Conservation (phyloP, 2,797 vertebrate genomes). For the Scleropages formosus region DNA sequence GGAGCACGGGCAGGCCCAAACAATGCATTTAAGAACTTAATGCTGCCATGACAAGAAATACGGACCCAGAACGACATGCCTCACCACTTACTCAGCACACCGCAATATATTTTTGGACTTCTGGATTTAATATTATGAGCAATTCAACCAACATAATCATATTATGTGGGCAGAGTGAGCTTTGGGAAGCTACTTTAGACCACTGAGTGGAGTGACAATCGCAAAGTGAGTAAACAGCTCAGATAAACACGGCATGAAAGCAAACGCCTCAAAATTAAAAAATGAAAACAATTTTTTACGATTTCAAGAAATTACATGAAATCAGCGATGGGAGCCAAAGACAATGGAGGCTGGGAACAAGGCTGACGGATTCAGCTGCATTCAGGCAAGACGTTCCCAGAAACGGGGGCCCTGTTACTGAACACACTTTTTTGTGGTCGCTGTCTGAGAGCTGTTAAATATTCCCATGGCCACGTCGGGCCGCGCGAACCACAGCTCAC, state of each 20-base stretch:
- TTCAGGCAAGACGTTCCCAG: conserved; percentile 25
- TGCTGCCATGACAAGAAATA: background rate
- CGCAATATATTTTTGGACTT: background rate
- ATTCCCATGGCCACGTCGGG: conserved; percentile 25
- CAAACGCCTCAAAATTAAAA: too few species aligned
- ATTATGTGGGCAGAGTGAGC: background rate
- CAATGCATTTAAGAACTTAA: background rate
- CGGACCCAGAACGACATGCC: background rate
- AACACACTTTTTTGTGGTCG: conserved; percentile 25
- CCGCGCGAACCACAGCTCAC: conserved; percentile 19
- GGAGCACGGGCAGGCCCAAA: background rate
- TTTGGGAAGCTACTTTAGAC: conserved; percentile 3
- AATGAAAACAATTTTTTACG: too few species aligned
- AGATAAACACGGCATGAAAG: background rate
- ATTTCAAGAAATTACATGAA: too few species aligned
- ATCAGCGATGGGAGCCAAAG: background rate
- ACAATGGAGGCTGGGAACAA: conserved; percentile 28
- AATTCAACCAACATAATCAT: background rate
- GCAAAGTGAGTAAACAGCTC: background rate
- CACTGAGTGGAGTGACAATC: background rate
- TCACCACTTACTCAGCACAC: background rate
- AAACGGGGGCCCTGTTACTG: background rate
- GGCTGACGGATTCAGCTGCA: background rate
- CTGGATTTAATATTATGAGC: conserved; percentile 2
- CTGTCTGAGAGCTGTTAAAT: conserved; percentile 17